Base-by-base conservation (phyloP, 2,888 invertebrate genomes). In the Drosophila maculinotata region DNA sequence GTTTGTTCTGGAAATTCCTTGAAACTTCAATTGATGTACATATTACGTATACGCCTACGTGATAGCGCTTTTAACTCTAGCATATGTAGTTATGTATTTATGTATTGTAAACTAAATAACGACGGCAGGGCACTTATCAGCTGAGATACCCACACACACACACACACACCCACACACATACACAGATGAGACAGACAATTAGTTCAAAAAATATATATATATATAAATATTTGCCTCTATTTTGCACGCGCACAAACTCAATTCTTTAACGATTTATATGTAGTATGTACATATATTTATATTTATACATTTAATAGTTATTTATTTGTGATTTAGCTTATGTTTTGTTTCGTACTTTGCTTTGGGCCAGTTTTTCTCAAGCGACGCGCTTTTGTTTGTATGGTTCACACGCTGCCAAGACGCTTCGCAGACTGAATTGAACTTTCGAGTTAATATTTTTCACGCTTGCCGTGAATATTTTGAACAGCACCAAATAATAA, bases 41-140 rank as follows among this genome's bases (percentile, higher is more conserved):
- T 47, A 66, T 78, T 69, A 73, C 84, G 87, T 86, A 81, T 81
- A 83, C 81, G 82, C 68, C 75, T 60, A 42, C 63, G 57, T 51
- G 48, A 25, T 44, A 35, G 38, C 35, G 35, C 23, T 25, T 31
- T 48, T 58, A 64, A 38, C 45, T 59, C 47, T 35, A 41, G 26
- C 74, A 69, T 47, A 44, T 41, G 28, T 68, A 28, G 31, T 30
- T n/a, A n/a, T n/a, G n/a, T n/a, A 20, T 28, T 30, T 44, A 9
- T 49, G 12, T 71, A 28, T 36, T 47, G 28, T 31, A 9, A 35
- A 41, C 51, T 52, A 35, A 57, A 39, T 54, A 59, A 64, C 31
- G 44, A 44, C 41, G 53, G 52, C 47, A 38, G 51, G 48, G 65
- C 20, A 30, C 73, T 72, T 75, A 72, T 72, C 76, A 70, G 52